These are phyloP conservation scores for Meloidogyne hapla DNA, from an alignment of 1,140 invertebrate species.

Conservation along the genomic window DNA sequence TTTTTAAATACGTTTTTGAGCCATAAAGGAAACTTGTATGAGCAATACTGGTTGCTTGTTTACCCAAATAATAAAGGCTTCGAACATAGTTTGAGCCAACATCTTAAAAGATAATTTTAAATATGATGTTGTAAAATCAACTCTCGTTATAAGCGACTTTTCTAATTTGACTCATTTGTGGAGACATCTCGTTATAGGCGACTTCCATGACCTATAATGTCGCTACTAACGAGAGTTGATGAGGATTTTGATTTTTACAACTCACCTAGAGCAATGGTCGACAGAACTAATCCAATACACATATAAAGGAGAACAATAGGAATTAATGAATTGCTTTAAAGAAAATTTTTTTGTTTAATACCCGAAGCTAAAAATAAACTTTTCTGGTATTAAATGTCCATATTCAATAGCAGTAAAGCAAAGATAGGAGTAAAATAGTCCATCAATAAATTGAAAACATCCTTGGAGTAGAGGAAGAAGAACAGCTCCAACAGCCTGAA, in stretches of 20 bases:
- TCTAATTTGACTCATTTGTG: too few species aligned
- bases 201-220: too few species aligned
- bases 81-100: constrained; percentile 47
- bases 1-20: constrained; percentile 35
- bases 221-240: too few species aligned
- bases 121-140: too few species aligned
- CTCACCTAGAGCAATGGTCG: constrained; percentile 48
- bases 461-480: constrained; percentile 48
- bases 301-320: constrained; percentile 50
- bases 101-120: constrained; percentile 26
- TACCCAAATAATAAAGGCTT: constrained; percentile 43
- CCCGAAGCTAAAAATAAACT: constrained; percentile 22
- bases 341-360: neutral
- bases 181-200: too few species aligned
- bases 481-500: constrained; percentile 39
- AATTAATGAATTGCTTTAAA: constrained; percentile 43
- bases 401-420: constrained; percentile 54
- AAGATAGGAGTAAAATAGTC: constrained; percentile 47
- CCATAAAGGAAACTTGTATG: constrained; percentile 48
- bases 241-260: too few species aligned
- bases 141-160: constrained; percentile 1
- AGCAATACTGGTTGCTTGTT: constrained; percentile 37
- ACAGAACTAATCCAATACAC: constrained; percentile 45
- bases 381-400: constrained; percentile 44
- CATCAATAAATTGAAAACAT: constrained; percentile 49